Percentiles rank a stretch among this genome's conserved stretches.
These are phyloP conservation scores for Felis catus DNA, from an alignment of 2,113 vertebrate genomes.

Conservation along the genomic window DNA sequence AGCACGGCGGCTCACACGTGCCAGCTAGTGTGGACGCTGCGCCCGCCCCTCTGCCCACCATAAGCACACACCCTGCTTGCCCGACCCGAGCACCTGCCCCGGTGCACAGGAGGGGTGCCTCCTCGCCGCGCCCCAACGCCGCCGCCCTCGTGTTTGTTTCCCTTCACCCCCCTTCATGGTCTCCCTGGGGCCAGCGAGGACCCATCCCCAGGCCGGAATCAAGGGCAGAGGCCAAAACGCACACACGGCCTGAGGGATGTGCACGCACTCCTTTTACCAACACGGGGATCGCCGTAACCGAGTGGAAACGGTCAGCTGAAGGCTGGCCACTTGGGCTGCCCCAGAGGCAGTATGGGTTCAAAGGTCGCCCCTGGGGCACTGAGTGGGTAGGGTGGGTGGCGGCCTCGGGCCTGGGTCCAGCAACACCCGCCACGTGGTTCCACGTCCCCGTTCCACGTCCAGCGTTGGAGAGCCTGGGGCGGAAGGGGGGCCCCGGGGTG, in stretches of 20 bases:
- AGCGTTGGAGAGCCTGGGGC: not conserved
- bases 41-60: not conserved
- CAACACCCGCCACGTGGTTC: not conserved
- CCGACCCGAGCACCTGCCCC: not conserved
- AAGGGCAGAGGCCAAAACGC: not conserved
- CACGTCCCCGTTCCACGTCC: too few species aligned
- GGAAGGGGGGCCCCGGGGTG: too few species aligned
- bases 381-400: not conserved
- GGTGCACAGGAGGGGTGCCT: not conserved
- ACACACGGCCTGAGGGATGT: too few species aligned
- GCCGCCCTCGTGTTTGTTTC: rapidly evolving
- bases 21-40: rapidly evolving
- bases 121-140: not conserved
- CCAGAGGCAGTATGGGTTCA: not conserved
- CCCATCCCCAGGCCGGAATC: rapidly evolving
- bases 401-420: not conserved
- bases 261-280: not conserved
- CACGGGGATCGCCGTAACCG: rapidly evolving
- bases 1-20: rapidly evolving
- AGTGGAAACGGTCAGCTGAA: not conserved
- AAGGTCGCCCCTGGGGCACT: not conserved
- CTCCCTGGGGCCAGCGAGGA: too few species aligned
- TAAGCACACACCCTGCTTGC: not conserved
- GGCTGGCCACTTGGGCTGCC: not conserved
- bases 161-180: too few species aligned